Conservation (phyloP, 2,797 vertebrate genomes). For the Spheniscus humboldti region DNA sequence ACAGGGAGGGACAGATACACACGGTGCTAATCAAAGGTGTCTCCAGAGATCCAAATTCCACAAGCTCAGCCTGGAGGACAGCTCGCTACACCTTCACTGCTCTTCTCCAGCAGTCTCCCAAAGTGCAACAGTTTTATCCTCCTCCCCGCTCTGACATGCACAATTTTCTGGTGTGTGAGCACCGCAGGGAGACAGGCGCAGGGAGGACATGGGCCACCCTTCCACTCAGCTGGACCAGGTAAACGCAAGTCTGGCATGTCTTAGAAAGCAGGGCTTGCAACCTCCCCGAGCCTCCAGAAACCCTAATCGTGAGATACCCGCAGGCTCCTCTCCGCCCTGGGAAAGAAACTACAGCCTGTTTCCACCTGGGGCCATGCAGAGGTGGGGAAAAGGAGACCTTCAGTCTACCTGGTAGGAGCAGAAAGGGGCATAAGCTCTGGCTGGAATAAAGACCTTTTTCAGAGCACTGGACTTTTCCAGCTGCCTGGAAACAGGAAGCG, state of each 20-base stretch:
- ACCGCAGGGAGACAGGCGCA: not conserved
- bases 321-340: rapidly evolving
- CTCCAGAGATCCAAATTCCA: not conserved
- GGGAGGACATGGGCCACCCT: rapidly evolving
- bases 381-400: conserved; percentile 15
- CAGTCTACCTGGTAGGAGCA: conserved; percentile 24
- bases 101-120: not conserved
- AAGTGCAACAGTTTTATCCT: not conserved
- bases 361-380: not conserved
- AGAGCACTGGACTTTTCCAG: conserved; percentile 76
- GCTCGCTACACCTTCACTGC: not conserved
- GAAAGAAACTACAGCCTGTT: conserved; percentile 12
- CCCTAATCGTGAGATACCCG: not conserved
- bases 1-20: not conserved
- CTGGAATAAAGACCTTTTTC: conserved; percentile 77
- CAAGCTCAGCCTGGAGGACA: not conserved
- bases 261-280: not conserved
- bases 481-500: conserved; percentile 78
- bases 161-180: rapidly evolving
- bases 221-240: not conserved
- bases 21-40: not conserved
- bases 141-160: not conserved
- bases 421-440: not conserved
- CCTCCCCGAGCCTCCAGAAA: rapidly evolving
- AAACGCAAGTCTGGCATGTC: not conserved